A percentile compares a stretch with the other conserved stretches of the same genome.
phyloP scores from a whole-genome alignment of 2,797 vertebrate species.

The Alosa sapidissima region DNA sequence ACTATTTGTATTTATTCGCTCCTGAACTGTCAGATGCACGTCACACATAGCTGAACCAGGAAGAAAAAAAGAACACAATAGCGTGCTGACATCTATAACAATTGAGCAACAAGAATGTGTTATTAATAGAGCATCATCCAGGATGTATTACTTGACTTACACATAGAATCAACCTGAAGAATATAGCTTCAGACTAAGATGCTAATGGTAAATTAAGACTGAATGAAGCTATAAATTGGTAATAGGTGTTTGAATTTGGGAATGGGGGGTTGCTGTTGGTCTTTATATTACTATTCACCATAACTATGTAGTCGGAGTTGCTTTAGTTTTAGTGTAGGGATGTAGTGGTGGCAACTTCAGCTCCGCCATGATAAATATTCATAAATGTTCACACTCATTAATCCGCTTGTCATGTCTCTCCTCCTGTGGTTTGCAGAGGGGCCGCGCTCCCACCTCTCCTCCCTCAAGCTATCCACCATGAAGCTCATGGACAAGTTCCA shows the following conservation, averaged over 20 bases:
- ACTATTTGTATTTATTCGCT: not conserved
- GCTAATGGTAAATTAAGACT: not conserved
- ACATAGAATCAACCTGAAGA: not conserved
- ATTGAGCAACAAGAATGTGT: not conserved
- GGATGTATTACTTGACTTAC: not conserved
- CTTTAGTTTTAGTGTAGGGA: not conserved
- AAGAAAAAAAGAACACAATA: not conserved
- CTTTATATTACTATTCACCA: too few species aligned
- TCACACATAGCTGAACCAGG: not conserved
- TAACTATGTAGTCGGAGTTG: not conserved
- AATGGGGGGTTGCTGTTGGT: too few species aligned
- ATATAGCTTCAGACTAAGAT: not conserved
- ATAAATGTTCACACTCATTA: not conserved
- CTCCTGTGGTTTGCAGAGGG: slow-evolving; percentile 76
- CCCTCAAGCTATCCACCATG: slow-evolving; percentile 85
- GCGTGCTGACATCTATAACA: not conserved
- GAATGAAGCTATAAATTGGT: not conserved
- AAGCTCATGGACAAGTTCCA: slow-evolving; percentile 99
- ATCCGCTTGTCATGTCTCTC: slow-evolving; percentile 5
- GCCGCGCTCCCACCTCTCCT: slow-evolving; percentile 95
- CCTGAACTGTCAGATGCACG: not conserved
- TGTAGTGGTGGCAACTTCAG: not conserved
- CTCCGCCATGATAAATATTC: not conserved
- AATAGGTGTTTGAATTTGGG: too few species aligned
- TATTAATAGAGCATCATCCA: not conserved